Conservation (phyloP, 2,888 invertebrate species). For the Drosophila greeni region DNA sequence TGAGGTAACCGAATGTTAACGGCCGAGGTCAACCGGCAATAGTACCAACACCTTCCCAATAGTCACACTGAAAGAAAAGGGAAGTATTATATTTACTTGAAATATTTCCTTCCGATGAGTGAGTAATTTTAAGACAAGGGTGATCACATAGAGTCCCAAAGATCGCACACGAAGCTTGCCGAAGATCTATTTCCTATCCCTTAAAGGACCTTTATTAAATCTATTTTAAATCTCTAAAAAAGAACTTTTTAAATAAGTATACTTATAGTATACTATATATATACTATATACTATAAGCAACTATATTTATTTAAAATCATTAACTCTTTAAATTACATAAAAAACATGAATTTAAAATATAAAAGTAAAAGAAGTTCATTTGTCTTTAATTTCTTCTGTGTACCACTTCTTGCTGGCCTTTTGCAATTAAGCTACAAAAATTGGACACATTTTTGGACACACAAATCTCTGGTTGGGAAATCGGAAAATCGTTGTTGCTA, state of each 20-base stretch:
- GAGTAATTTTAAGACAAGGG: background rate
- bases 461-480: conserved; percentile 42
- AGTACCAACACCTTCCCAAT: conserved; percentile 35
- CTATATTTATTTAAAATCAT: background rate
- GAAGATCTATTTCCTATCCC: background rate
- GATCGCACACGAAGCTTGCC: background rate
- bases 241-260: too few relatives aligned
- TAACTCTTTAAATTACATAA: too few relatives aligned
- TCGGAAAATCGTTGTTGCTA: conserved; percentile 23
- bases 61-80: background rate
- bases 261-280: too few relatives aligned
- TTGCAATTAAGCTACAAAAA: conserved; percentile 56
- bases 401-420: conserved; percentile 17
- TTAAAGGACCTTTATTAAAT: background rate
- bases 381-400: background rate
- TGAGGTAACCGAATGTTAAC: conserved; percentile 56
- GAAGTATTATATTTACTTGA: too few relatives aligned
- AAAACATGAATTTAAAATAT: too few relatives aligned
- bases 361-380: too few relatives aligned
- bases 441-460: conserved; percentile 46
- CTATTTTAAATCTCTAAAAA: too few relatives aligned
- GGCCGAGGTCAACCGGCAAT: conserved; percentile 67
- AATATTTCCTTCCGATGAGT: background rate
- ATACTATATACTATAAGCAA: too few relatives aligned
- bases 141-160: background rate